These are phyloP conservation scores for Melinaea marsaeus DNA, from an alignment of 2,888 invertebrate genomes.

Conservation along the genomic window DNA sequence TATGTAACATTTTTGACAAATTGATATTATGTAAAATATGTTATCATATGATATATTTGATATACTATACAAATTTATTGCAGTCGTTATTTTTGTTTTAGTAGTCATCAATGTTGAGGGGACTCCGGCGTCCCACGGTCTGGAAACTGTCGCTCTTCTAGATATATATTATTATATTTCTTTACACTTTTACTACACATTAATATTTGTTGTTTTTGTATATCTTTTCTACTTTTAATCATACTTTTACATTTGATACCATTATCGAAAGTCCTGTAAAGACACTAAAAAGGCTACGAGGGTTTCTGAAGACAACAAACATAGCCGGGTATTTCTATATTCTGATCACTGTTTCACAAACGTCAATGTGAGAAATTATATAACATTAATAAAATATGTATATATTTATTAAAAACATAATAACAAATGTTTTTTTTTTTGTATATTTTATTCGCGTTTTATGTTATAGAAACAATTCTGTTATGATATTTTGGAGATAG, in stretches of 20 bases:
- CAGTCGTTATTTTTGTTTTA: constrained; percentile 44
- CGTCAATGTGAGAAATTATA: no score
- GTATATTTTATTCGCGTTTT: background rate
- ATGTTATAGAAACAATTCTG: constrained; percentile 9
- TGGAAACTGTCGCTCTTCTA: constrained; percentile 42
- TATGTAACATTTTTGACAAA: no score
- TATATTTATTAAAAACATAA: no score
- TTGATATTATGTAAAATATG: constrained; percentile 9
- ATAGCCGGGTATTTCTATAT: no score
- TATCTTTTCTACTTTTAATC: no score
- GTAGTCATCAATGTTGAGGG: constrained; percentile 56
- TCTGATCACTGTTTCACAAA: no score
- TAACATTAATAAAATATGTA: no score
- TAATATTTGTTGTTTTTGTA: constrained; percentile 14
- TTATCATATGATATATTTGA: constrained; percentile 33
- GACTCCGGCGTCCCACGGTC: constrained; percentile 59
- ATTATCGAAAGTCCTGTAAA: no score
- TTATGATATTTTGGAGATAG: constrained; percentile 50
- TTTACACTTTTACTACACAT: constrained; percentile 35
- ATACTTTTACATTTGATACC: no score
- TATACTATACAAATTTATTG: constrained; percentile 32
- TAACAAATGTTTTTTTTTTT: background rate
- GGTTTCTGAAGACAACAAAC: no score
- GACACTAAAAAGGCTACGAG: no score
- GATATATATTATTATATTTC: constrained; percentile 40